Base-by-base conservation (phyloP, 1,140 invertebrate species). In the Solenopsis fugax region DNA sequence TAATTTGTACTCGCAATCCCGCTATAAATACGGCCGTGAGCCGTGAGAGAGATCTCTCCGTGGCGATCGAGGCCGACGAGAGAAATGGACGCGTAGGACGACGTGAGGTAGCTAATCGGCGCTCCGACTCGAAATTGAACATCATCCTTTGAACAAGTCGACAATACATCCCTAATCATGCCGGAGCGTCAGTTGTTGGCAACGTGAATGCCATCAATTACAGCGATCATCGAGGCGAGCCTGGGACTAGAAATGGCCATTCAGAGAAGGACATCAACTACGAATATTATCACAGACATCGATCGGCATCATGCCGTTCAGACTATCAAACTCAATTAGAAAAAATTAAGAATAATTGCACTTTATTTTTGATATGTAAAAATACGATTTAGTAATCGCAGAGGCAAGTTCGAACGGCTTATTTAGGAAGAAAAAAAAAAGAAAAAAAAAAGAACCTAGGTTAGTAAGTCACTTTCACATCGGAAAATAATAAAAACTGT, bases 151-250 rank as follows among this genome's bases (percentile, higher is more conserved):
- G 77, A 81, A 54, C 16, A 41, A 69, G 64, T 54, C 48, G 34
- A 81, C 64, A 81, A 81, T 81, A 81, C n/a, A 41, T 56, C 34
- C 34, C 29, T 34, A 41, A n/a, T n/a, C 13, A 45, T n/a, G 13
- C 9, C 48, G 13, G 34, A 56, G 48, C 48, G 62, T 81, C 64
- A 29, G 62, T 50, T 81, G 64, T 16, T 69, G 34, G 62, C 45
- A 81, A 69, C 34, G 37, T 81, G 48, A 81, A 81, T 54, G 48
- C 62, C 62, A 41, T 80, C 77, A 54, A 80, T 81, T 81, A 69
- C 16, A 81, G 34, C 34, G 48, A 69, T 69, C 21, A 81, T 81
- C 50, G 64, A 69, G 45, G 29, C 29, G n/a, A 65, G 29, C 45
- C 76, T 24, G 34, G 76, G 24, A 4, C 34, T 54, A 81, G 62